Conservation (phyloP, 2,797 vertebrate species). For the Myotis planiceps region DNA sequence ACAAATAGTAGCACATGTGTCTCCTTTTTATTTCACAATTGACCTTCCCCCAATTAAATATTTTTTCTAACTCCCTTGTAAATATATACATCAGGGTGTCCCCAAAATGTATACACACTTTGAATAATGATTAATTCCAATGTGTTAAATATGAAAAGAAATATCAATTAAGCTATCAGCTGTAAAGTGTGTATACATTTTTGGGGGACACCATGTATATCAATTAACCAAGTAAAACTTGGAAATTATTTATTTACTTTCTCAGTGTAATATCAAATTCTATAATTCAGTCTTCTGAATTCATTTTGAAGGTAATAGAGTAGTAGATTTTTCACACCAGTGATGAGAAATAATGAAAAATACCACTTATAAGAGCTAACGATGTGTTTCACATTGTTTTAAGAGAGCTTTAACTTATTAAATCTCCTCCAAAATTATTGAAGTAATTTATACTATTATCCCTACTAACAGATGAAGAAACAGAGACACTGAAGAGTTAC, state of each 20-base stretch:
- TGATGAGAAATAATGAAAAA: not conserved
- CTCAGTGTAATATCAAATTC: conserved; percentile 9
- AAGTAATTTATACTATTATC: not conserved
- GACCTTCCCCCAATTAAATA: too few species aligned
- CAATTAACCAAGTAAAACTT: conserved; percentile 11
- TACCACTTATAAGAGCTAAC: not conserved
- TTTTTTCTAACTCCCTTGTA: not conserved
- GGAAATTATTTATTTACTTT: conserved; percentile 8
- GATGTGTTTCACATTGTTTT: not conserved
- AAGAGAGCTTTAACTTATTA: not conserved
- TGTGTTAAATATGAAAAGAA: too few species aligned
- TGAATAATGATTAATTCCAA: too few species aligned
- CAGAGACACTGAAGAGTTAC: not conserved
- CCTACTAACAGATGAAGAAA: not conserved
- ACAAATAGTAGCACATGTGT: too few species aligned
- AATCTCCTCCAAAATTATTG: not conserved
- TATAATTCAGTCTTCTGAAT: conserved; percentile 3
- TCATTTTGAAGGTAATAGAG: conserved; percentile 1
- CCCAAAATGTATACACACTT: too few species aligned
- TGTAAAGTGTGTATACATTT: too few species aligned
- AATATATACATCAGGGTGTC: not conserved
- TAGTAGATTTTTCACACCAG: conserved; percentile 22
- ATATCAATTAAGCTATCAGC: too few species aligned
- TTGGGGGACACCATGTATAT: too few species aligned
- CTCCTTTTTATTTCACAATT: too few species aligned